Percentiles rank a stretch among this genome's conserved stretches.
Conservation (phyloP, 2,113 vertebrate species). For the Siniperca chuatsi region DNA sequence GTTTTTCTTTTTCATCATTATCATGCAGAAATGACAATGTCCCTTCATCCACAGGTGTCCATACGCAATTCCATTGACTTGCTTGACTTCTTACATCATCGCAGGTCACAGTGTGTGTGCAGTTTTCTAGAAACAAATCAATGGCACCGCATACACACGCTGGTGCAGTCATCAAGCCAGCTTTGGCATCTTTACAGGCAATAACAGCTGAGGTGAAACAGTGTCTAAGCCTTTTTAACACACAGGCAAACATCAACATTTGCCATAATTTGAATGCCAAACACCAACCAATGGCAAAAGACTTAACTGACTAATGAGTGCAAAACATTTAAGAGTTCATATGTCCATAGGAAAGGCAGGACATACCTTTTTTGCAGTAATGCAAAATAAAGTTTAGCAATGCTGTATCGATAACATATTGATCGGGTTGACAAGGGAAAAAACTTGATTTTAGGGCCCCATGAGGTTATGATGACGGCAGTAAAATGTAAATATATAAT, state of each 20-base stretch:
- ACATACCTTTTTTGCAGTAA: neutral
- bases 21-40: no score
- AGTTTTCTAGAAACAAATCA: slow-evolving; percentile 35
- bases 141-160: neutral
- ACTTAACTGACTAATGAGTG: neutral
- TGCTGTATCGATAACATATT: neutral
- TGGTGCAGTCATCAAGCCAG: slow-evolving; percentile 28
- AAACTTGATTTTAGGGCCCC: neutral
- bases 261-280: slow-evolving; percentile 34
- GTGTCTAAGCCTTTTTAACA: slow-evolving; percentile 39
- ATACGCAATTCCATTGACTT: neutral
- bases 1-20: neutral
- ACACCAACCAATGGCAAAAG: slow-evolving; percentile 9
- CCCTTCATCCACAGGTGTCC: neutral
- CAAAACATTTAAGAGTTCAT: slow-evolving; percentile 5
- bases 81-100: neutral
- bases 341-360: neutral
- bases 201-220: slow-evolving; percentile 61
- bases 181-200: slow-evolving; percentile 49
- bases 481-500: neutral
- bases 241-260: slow-evolving; percentile 37
- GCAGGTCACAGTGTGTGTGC: slow-evolving; percentile 14
- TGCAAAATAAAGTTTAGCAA: neutral
- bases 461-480: neutral
- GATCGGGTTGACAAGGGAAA: neutral